Evolutionary conservation across 2,888 invertebrate species (phyloP).

Genomic region (Cordilura impudica): DNA sequence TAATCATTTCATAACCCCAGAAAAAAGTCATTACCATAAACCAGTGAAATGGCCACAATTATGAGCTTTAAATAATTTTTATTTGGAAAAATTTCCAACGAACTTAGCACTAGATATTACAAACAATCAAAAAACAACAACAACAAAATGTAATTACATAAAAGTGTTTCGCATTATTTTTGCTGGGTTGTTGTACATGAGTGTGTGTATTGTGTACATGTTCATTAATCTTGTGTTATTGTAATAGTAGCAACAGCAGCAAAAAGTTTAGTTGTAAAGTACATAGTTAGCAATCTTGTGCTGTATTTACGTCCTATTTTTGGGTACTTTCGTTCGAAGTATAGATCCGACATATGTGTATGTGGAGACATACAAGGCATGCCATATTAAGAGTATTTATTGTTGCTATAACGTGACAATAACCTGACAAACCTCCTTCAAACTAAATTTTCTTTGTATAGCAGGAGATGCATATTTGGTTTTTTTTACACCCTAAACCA

Average conservation of each 20-base stretch:
- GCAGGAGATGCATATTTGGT: background rate
- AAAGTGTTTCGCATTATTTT: too few species aligned
- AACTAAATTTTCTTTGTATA: background rate
- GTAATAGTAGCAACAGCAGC: background rate
- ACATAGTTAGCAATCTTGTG: background rate
- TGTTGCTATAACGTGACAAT: constrained; percentile 33
- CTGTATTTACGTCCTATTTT: background rate
- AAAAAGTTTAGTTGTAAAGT: background rate
- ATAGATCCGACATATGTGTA: background rate
- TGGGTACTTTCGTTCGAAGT: background rate
- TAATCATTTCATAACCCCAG: too few species aligned
- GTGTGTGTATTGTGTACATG: background rate
- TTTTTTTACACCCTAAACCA: background rate
- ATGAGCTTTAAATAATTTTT: too few species aligned
- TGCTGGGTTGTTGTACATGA: too few species aligned
- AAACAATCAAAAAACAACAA: too few species aligned
- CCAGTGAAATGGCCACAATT: too few species aligned
- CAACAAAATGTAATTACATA: too few species aligned
- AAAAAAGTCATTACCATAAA: too few species aligned
- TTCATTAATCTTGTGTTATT: constrained; percentile 29
- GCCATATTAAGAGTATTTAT: background rate
- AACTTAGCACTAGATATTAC: too few species aligned
- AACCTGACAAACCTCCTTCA: constrained; percentile 23
- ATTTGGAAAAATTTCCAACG: too few species aligned
- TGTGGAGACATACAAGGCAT: background rate